Base-by-base conservation (phyloP, 2,888 invertebrate species). In the Sarcophaga variegata region DNA sequence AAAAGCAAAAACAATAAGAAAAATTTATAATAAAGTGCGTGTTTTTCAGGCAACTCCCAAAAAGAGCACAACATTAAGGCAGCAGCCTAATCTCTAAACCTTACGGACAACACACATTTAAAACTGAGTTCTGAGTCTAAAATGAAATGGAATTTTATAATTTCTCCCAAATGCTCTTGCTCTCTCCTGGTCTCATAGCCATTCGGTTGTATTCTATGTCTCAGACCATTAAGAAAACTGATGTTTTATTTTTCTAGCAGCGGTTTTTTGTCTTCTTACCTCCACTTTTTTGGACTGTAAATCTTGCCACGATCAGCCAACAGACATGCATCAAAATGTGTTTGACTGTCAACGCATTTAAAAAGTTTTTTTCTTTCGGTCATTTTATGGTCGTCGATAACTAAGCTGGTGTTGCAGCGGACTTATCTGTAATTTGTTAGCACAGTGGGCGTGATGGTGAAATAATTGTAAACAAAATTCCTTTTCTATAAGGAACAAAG, bases 211-310 rank as follows among this genome's bases (percentile, higher is more conserved):
- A 10, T 49, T 1, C 49, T 60, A 60, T 4, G 20, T 62, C 10
- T 62, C 12, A 66, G 45, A 79, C 86, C 83, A 85, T 88, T 87
- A 88, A 71, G 69, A 74, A 78, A 88, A 88, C 75, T 88, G 83
- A 89, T 86, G 88, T 88, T 89, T 89, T 81, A 87, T 85, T 88
- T 88, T 88, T 79, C 77, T 70, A 71, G 62, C 77, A 60, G 22
- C 59, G 54, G 63, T 10, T 81, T n/a, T 74, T 60, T 22, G 20
- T 49, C 11, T 76, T 37, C 37, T 17, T 14, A 14, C 22, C 11
- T 70, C 6, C 45, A 12, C 17, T 60, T 45, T 72, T 17, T 66
- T 22, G 27, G 27, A 17, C 45, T 74, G 45, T 25, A 59, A 47
- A 76, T 66, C 25, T 67, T 63, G 63, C 64, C 20, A 47, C 63